Evolutionary conservation across 1,140 invertebrate genomes (phyloP), one percentile per base, ranked within the genome.

Genomic region (Zaprionus ghesquierei): DNA sequence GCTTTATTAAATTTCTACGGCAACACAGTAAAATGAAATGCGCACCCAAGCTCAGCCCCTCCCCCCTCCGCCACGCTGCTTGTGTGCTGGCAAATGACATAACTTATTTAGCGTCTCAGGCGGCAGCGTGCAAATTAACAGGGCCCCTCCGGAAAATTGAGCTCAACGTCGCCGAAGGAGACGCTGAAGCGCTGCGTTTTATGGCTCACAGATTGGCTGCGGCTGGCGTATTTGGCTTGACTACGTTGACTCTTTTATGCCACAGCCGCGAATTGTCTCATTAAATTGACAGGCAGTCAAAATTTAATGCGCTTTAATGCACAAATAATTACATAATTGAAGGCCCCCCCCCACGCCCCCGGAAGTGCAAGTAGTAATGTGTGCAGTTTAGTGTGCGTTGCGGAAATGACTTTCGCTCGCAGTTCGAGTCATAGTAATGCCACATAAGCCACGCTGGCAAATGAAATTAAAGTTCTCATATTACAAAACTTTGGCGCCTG

Each of bases 1-100:
- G 76, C 68, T 84, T 87, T 87, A 87, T 87, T 87, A 87, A 87
- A 87, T 87, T 87, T 84, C 84, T 79, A 84, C 77, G 76, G 84
- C 79, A 82, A 76, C 78, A 61, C 64, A 71, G 64, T 76, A 63
- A 86, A 87, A 76, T 76, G 61, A 89, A 73, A 78, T 71, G 59
- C 55, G 22, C 35, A 41, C n/a, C 62, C 41, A 51, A 23, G 49
- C 49, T 15, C 31, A 29, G 59, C 55, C 1, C 0, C 15, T n/a
- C 6, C 23, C 4, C n/a, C 5, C 18, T 33, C n/a, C 12, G 27
- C 13, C 4, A 23, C 6, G 6, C 25, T 6, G 18, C 2, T 13
- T 3, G n/a, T 9, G 23, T 27, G 15, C 33, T 41, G 27, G 20
- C 60, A 85, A 86, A 81, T 86, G 82, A 86, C 81, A 86, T 86